A percentile compares a stretch with the other conserved stretches of the same genome.
phyloP scores from a whole-genome alignment of 2,113 vertebrate species.

The Limnothrissa miodon region DNA sequence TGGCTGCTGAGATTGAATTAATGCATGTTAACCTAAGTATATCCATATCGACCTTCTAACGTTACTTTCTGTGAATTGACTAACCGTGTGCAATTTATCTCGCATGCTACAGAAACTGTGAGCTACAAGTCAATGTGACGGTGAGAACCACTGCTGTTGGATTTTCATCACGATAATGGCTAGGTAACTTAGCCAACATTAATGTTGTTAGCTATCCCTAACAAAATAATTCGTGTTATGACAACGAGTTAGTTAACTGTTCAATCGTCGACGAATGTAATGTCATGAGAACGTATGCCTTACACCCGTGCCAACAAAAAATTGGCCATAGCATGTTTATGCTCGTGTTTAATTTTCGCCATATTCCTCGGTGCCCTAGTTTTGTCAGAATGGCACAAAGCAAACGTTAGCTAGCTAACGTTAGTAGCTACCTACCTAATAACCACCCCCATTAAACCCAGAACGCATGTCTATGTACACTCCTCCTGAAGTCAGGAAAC shows the following conservation, averaged over 20 bases:
- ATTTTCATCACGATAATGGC: not conserved
- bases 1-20: not conserved
- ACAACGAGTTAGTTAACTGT: not conserved
- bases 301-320: not conserved
- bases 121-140: not conserved
- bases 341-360: not conserved
- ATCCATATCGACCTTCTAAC: not conserved
- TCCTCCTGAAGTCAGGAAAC: not conserved
- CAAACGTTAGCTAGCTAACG: constrained; percentile 25
- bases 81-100: not conserved
- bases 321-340: not conserved
- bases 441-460: not conserved
- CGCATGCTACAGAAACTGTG: too few relatives aligned
- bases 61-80: not conserved
- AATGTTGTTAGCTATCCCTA: not conserved
- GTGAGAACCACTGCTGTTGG: not conserved
- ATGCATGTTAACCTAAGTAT: too few relatives aligned
- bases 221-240: not conserved
- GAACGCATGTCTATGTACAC: not conserved
- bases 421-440: not conserved
- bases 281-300: not conserved
- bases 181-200: constrained; percentile 1
- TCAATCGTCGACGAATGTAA: not conserved
- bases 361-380: not conserved
- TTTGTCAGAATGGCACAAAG: not conserved